These are phyloP conservation scores for Sardina pilchardus DNA, from an alignment of 2,113 vertebrate genomes.

Conservation along the genomic window DNA sequence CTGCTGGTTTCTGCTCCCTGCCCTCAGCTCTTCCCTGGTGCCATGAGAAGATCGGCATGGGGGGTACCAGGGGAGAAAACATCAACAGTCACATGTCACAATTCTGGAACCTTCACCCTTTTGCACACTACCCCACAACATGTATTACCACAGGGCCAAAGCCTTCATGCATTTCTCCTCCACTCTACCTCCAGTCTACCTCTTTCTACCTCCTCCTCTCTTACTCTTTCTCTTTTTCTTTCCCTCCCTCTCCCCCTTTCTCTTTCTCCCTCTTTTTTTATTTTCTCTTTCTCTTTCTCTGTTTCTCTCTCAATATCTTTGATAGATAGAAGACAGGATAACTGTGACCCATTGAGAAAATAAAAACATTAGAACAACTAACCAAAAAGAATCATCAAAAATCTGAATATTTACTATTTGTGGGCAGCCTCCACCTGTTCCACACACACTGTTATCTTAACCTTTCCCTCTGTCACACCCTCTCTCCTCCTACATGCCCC, in stretches of 20 bases:
- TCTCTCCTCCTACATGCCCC: not conserved
- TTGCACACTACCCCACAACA: not conserved
- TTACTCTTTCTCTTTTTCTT: not conserved
- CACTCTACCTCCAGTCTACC: not conserved
- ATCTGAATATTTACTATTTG: too few relatives aligned
- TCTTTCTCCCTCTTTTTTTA: not conserved
- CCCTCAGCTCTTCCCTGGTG: not conserved
- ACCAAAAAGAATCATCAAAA: too few relatives aligned
- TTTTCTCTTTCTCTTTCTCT: not conserved
- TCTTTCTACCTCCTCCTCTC: not conserved
- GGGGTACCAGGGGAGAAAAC: not conserved
- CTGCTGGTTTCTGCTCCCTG: not conserved
- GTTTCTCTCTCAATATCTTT: not conserved
- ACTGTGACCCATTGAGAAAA: too few relatives aligned
- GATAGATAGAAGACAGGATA: too few relatives aligned
- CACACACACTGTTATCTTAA: not conserved
- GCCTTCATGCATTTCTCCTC: not conserved
- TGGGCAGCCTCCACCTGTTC: not conserved
- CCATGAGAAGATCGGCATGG: not conserved
- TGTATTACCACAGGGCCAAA: too few relatives aligned
- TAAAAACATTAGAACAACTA: too few relatives aligned
- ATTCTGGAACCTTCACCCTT: not conserved
- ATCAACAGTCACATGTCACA: not conserved
- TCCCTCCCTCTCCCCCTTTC: not conserved
- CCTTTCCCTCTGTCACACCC: not conserved